Conservation (phyloP, 2,113 vertebrate genomes). For the Otolemur garnettii region DNA sequence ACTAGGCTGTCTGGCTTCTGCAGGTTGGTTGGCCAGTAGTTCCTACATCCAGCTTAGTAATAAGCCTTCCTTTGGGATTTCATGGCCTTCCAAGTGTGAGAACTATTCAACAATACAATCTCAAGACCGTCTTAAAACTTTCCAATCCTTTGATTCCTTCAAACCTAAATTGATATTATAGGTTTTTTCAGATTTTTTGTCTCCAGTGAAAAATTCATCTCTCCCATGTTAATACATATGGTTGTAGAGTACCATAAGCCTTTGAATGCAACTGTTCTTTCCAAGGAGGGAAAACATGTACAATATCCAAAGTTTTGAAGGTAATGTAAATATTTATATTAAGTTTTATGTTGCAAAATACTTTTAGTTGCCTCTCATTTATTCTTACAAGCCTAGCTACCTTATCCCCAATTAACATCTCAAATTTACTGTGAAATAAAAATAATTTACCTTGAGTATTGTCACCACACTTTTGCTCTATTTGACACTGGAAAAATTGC, state of each 20-base stretch:
- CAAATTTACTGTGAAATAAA: slow-evolving; percentile 34
- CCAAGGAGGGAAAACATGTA: neutral
- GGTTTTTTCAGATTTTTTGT: slow-evolving; percentile 22
- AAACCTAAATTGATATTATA: neutral
- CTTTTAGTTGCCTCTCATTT: slow-evolving; percentile 26
- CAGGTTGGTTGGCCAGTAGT: neutral
- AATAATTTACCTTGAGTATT: neutral
- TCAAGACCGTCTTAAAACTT: neutral
- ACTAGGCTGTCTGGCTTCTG: neutral
- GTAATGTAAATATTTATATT: slow-evolving; percentile 15
- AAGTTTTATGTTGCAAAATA: slow-evolving; percentile 40
- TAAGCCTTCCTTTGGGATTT: neutral
- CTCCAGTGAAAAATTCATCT: neutral
- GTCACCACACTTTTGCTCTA: neutral
- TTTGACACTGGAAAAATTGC: neutral
- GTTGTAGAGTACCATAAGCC: neutral
- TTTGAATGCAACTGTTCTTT: neutral
- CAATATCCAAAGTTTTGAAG: neutral
- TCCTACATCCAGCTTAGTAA: neutral
- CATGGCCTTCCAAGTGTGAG: neutral
- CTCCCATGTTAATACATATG: neutral
- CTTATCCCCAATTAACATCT: neutral
- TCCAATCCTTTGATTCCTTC: neutral
- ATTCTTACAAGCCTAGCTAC: neutral
- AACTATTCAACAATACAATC: neutral